phyloP scores from a whole-genome alignment of 2,113 vertebrate species.

The Saccopteryx leptura region DNA sequence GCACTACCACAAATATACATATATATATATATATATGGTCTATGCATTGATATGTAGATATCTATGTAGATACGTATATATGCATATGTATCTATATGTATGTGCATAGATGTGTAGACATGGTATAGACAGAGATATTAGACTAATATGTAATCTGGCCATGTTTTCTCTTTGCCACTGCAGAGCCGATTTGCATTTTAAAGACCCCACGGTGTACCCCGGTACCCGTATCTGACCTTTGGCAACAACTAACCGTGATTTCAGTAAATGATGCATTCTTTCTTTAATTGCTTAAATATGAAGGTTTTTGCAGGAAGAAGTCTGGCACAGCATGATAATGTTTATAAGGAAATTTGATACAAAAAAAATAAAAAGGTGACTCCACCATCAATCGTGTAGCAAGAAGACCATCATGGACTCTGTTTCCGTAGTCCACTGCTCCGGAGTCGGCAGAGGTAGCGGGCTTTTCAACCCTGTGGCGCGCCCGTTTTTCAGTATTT shows the following conservation, averaged over 20 bases:
- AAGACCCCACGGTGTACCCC: constrained; percentile 16
- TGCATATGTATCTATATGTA: not conserved
- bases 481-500: constrained; percentile 72
- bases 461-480: constrained; percentile 64
- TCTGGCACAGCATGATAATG: constrained; percentile 57
- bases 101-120: not conserved
- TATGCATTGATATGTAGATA: not conserved
- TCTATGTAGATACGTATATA: too few species aligned
- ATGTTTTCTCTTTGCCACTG: constrained; percentile 67
- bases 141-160: constrained; percentile 60
- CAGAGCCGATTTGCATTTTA: constrained; percentile 71
- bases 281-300: constrained; percentile 66
- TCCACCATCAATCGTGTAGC: constrained; percentile 14
- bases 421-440: constrained; percentile 38
- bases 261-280: constrained; percentile 38
- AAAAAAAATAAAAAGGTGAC: constrained; percentile 9
- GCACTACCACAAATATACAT: too few species aligned
- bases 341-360: constrained; percentile 68
- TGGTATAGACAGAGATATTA: not conserved
- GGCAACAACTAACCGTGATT: not conserved
- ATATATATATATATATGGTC: too few species aligned
- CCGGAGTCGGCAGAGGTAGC: constrained; percentile 23
- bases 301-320: constrained; percentile 47
- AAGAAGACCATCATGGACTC: constrained; percentile 36
- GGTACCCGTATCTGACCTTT: constrained; percentile 64